These are phyloP conservation scores for Phymorhynchus buccinoides DNA, from an alignment of 1,140 invertebrate species.

Conservation along the genomic window DNA sequence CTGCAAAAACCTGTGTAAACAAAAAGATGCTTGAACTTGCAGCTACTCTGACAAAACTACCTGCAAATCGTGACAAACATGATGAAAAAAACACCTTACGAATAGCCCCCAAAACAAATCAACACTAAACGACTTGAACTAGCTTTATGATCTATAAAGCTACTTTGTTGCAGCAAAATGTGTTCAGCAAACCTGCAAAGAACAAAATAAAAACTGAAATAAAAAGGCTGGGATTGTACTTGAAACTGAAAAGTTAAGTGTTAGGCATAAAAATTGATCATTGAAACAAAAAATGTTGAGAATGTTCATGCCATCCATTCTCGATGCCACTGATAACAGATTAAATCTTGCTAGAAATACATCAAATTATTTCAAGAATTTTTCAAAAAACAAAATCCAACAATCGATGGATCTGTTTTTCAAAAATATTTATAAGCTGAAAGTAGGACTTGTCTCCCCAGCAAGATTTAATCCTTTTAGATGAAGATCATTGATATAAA, in stretches of 20 bases:
- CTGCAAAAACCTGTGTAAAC: neutral
- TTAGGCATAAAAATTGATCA: neutral
- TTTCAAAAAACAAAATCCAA: too few relatives aligned
- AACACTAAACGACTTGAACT: neutral
- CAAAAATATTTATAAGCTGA: too few relatives aligned
- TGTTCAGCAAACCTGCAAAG: conserved; percentile 24
- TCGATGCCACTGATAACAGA: neutral
- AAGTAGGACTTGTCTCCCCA: too few relatives aligned
- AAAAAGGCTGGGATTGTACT: neutral
- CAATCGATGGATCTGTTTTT: too few relatives aligned
- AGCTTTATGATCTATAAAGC: neutral
- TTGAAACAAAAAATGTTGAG: neutral
- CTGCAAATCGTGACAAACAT: neutral
- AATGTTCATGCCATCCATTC: neutral
- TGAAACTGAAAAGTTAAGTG: conserved; percentile 20
- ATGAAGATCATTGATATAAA: neutral
- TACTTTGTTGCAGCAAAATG: neutral
- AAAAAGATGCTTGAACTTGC: neutral
- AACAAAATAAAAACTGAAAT: neutral
- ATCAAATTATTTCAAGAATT: too few relatives aligned
- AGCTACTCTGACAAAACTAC: neutral
- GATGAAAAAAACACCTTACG: neutral
- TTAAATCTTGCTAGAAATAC: conserved; percentile 11
- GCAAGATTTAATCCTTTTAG: conserved; percentile 13
- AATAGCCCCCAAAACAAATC: neutral